phyloP scores from a whole-genome alignment of 1,140 invertebrate genomes.

The honey bee (Apis mellifera) region DNA sequence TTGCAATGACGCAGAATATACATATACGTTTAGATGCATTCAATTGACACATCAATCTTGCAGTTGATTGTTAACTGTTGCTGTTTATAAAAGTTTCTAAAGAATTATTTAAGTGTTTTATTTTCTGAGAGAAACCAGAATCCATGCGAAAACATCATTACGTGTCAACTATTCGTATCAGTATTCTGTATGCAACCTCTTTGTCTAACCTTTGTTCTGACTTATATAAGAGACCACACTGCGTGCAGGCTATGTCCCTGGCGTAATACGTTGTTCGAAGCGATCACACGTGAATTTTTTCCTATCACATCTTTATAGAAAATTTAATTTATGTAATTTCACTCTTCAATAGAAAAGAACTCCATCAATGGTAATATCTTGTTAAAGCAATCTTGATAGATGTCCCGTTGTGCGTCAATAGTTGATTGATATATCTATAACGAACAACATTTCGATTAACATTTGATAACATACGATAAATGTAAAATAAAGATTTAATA shows the following conservation, averaged over 20 bases:
- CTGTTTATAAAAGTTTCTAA: neutral
- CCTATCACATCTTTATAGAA: neutral
- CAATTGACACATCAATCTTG: neutral
- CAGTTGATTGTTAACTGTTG: neutral
- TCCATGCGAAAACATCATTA: slow-evolving; percentile 10
- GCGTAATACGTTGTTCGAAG: neutral
- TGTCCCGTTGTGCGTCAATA: neutral
- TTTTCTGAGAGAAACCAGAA: neutral
- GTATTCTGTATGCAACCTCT: neutral
- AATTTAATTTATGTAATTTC: too few relatives aligned
- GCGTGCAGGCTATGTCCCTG: slow-evolving; percentile 7
- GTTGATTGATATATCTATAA: neutral
- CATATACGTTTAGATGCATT: neutral
- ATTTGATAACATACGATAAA: neutral
- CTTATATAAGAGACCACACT: slow-evolving; percentile 39
- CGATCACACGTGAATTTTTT: slow-evolving; percentile 24
- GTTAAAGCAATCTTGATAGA: neutral
- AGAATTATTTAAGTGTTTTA: neutral
- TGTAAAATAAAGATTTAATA: neutral
- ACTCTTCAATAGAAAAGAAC: neutral
- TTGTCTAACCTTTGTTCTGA: neutral
- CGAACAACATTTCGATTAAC: neutral
- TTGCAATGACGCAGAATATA: neutral
- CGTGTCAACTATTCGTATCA: neutral
- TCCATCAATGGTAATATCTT: neutral